These are phyloP conservation scores for Elysia chlorotica DNA, from an alignment of 1,140 invertebrate genomes.

Conservation along the genomic window DNA sequence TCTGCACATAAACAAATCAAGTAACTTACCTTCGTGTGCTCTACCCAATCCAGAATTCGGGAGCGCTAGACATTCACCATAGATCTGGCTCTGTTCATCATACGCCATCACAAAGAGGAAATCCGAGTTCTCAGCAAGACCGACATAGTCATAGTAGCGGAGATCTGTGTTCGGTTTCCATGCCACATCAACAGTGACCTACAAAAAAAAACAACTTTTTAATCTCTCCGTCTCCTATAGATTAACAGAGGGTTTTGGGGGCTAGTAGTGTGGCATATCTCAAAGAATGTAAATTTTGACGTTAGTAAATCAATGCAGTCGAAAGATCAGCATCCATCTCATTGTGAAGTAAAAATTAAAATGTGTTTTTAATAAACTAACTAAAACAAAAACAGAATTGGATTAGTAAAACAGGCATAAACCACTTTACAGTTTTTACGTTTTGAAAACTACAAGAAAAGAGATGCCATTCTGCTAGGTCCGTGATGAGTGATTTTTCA, in stretches of 20 bases:
- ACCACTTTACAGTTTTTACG: too few species aligned
- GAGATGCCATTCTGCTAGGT: not conserved
- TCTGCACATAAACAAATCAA: too few species aligned
- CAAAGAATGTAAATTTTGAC: too few species aligned
- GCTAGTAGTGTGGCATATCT: too few species aligned
- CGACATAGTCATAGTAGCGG: constrained; percentile 62
- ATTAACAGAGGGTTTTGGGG: too few species aligned
- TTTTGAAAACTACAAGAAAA: not conserved
- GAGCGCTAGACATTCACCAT: constrained; percentile 58
- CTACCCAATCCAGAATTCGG: constrained; percentile 51
- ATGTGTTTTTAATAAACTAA: too few species aligned
- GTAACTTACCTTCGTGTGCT: constrained; percentile 9
- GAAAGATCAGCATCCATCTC: too few species aligned
- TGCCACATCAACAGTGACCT: constrained; percentile 63
- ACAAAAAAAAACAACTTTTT: constrained; percentile 17
- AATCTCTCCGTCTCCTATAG: too few species aligned
- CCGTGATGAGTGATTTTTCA: not conserved
- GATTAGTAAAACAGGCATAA: too few species aligned
- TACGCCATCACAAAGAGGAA: constrained; percentile 64
- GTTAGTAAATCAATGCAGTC: too few species aligned
- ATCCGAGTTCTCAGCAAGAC: constrained; percentile 51
- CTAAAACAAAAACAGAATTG: too few species aligned
- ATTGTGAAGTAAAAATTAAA: too few species aligned
- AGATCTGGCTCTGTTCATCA: constrained; percentile 63
- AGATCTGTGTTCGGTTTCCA: constrained; percentile 61